Base-by-base conservation (phyloP, 2,113 vertebrate genomes). In the Carassius carassius region DNA sequence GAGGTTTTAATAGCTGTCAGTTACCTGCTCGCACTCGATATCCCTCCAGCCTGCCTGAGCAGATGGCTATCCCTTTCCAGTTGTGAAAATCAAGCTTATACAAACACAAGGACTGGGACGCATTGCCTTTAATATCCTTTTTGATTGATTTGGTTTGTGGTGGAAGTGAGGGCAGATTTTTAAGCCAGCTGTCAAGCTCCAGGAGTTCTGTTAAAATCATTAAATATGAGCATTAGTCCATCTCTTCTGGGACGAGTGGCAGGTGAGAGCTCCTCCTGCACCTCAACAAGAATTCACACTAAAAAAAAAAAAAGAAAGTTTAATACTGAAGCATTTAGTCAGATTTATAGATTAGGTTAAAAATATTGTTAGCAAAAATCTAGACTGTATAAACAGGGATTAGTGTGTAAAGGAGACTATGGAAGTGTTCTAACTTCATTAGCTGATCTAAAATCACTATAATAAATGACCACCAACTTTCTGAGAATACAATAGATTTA, bases 61-160 rank as follows among this genome's bases (percentile, higher is more conserved):
- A 93, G 92, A 94, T 93, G 91, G 92, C 91, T 93, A 94, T 94
- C 93, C 91, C 91, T 92, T 94, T 94, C 91, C 93, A 93, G 90
- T 94, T 92, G 91, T 93, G 92, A 94, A 95, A 94, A 93, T 92
- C 88, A 92, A 94, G 89, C 92, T 92, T 94, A 92, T 89, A 88
- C 90, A 94, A 94, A 94, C 92, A 93, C 89, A 87, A 69, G 70
- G 78, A 81, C 87, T 82, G 79, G 91, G 90, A 91, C 91, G 88
- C 73, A 54, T 87, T 89, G 89, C 89, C 92, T 90, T 90, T 88
- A 89, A 89, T 82, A 90, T 80, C 87, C 89, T 86, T 86, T 90
- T 90, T 90, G 92, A 93, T 88, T 89, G 89, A 81, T 88, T 84
- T 86, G 35, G 83, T 85, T 67, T 90, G 87, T 56, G 87, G 78